Percentiles rank a stretch among this genome's conserved stretches.
Evolutionary conservation across 2,113 vertebrate species (phyloP).

Genomic region (Anarrhichthys ocellatus): DNA sequence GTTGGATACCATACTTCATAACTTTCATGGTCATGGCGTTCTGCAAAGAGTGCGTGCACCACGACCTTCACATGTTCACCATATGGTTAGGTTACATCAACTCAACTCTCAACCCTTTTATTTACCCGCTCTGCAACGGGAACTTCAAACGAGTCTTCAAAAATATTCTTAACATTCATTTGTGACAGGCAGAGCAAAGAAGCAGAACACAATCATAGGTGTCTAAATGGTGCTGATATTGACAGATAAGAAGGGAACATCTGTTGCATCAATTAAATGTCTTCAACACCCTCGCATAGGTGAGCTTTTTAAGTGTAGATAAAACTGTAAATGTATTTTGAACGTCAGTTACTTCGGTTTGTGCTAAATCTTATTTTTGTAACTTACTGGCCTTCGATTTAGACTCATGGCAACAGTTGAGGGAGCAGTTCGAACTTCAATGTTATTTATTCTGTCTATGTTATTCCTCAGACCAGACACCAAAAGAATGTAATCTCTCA

Average conservation of each 20-base stretch:
- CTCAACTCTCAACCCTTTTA: slow-evolving; percentile 95
- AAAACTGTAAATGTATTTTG: slow-evolving; percentile 8
- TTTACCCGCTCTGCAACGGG: slow-evolving; percentile 95
- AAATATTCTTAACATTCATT: slow-evolving; percentile 85
- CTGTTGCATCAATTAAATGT: background rate
- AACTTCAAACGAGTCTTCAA: slow-evolving; percentile 96
- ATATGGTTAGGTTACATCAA: slow-evolving; percentile 98
- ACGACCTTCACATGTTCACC: slow-evolving; percentile 90
- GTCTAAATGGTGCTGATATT: slow-evolving; percentile 16
- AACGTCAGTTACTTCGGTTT: slow-evolving; percentile 7
- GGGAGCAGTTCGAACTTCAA: background rate
- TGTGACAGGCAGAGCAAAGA: slow-evolving; percentile 27
- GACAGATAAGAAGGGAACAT: background rate
- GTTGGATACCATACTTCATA: slow-evolving; percentile 98
- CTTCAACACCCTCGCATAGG: background rate
- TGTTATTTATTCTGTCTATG: slow-evolving; percentile 59
- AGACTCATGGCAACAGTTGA: slow-evolving; percentile 7
- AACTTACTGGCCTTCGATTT: slow-evolving; percentile 4
- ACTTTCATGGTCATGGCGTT: slow-evolving; percentile 93
- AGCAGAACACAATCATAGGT: background rate
- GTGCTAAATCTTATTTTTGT: slow-evolving; percentile 32
- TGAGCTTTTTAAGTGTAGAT: slow-evolving; percentile 8
- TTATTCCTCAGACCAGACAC: background rate
- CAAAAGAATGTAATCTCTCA: slow-evolving; percentile 14
- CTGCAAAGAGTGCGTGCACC: slow-evolving; percentile 83